A percentile compares a stretch with the other conserved stretches of the same genome.
phyloP scores from a whole-genome alignment of 2,797 vertebrate genomes.

The Varecia variegata region DNA sequence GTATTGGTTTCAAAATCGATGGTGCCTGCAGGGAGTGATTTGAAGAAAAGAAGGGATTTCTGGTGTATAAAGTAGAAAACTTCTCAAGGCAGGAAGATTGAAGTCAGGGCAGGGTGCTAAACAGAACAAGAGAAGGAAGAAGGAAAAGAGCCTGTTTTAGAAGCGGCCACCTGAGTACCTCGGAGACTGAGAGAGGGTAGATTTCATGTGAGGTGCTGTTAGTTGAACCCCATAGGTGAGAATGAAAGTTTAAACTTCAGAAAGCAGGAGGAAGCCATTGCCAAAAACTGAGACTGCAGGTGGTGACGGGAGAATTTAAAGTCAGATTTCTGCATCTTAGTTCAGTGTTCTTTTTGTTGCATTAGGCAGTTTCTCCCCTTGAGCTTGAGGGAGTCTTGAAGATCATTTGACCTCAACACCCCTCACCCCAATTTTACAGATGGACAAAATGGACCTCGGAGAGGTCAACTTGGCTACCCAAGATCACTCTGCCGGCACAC shows the following conservation, averaged over 20 bases:
- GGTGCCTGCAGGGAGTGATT: neutral
- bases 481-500: neutral
- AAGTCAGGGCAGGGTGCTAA: neutral
- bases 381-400: neutral
- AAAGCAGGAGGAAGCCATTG: neutral
- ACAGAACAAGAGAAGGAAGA: neutral
- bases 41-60: neutral
- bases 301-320: neutral
- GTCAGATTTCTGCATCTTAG: neutral
- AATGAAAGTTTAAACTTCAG: conserved; percentile 15
- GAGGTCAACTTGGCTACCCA: neutral
- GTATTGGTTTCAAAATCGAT: neutral
- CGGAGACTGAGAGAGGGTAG: neutral
- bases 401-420: neutral
- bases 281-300: neutral
- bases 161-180: neutral
- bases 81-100: neutral
- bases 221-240: neutral
- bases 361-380: neutral
- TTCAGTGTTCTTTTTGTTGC: neutral
- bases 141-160: neutral
- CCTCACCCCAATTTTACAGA: neutral
- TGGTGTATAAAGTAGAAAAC: neutral
- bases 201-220: neutral
- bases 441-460: neutral